These are phyloP conservation scores for Magallana ariakensis DNA, from an alignment of 1,140 invertebrate species.

Conservation along the genomic window DNA sequence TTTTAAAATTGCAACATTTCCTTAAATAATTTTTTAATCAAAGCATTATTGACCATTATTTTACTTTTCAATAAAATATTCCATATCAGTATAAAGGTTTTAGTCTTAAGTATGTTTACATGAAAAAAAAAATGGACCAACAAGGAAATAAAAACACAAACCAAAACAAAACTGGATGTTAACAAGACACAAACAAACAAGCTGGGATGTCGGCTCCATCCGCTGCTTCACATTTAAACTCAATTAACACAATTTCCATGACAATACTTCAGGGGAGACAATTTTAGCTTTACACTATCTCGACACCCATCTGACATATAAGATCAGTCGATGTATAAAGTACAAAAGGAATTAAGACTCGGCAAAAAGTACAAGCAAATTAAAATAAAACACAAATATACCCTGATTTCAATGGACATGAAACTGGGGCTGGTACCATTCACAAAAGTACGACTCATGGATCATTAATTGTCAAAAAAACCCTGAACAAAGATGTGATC, in stretches of 20 bases:
- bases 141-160: too few relatives aligned
- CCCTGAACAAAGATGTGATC: not conserved
- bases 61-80: too few relatives aligned
- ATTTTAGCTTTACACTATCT: constrained; percentile 28
- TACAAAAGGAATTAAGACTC: not conserved
- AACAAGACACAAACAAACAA: too few relatives aligned
- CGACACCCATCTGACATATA: constrained; percentile 7
- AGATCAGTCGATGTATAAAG: constrained; percentile 6
- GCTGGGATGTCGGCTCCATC: too few relatives aligned
- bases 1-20: too few relatives aligned
- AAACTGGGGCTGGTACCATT: constrained; percentile 15
- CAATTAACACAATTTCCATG: constrained; percentile 21
- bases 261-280: constrained; percentile 11
- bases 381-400: constrained; percentile 6
- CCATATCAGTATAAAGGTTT: too few relatives aligned
- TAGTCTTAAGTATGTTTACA: too few relatives aligned
- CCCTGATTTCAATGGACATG: not conserved
- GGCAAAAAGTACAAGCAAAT: constrained; percentile 26
- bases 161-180: too few relatives aligned
- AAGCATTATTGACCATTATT: too few relatives aligned
- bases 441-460: constrained; percentile 2
- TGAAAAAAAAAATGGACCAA: too few relatives aligned
- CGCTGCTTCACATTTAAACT: not conserved
- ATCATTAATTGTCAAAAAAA: constrained; percentile 4
- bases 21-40: too few relatives aligned